A percentile compares a stretch with the other conserved stretches of the same genome.
These are phyloP conservation scores for Anoncus sp. DNA, from an alignment of 2,888 invertebrate species.

Conservation along the genomic window DNA sequence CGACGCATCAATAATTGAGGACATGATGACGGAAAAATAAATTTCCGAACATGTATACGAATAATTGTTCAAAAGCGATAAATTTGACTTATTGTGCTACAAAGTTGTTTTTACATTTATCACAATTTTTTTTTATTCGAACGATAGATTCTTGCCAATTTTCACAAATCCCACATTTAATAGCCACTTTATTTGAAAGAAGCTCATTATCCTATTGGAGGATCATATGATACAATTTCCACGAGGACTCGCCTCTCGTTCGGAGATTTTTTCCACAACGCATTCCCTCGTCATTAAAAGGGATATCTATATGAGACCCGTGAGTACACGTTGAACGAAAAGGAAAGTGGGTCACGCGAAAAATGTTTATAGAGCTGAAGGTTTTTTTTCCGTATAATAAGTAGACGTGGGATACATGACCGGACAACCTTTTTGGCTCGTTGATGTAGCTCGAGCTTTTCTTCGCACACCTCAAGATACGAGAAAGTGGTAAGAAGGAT, in stretches of 20 bases:
- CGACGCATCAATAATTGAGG: neutral
- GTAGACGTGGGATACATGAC: slow-evolving; percentile 11
- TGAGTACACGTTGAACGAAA: neutral
- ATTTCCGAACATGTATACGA: neutral
- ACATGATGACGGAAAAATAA: neutral
- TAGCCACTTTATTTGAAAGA: too few relatives aligned
- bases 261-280: slow-evolving; percentile 4
- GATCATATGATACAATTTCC: too few relatives aligned
- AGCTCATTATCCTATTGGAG: too few relatives aligned
- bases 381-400: slow-evolving; percentile 25
- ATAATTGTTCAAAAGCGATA: too few relatives aligned
- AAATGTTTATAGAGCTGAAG: slow-evolving; percentile 8
- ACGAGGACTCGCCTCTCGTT: too few relatives aligned
- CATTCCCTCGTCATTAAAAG: too few relatives aligned
- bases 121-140: too few relatives aligned
- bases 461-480: neutral
- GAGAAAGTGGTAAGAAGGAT: neutral
- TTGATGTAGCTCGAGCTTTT: neutral
- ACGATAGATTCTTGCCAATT: too few relatives aligned
- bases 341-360: slow-evolving; percentile 28
- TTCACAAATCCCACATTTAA: too few relatives aligned
- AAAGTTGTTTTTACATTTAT: too few relatives aligned
- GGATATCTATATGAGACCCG: neutral
- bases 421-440: slow-evolving; percentile 17
- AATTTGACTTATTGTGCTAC: too few relatives aligned